Conservation (phyloP, 2,113 vertebrate genomes). For the Leptobrachium ailaonicum region DNA sequence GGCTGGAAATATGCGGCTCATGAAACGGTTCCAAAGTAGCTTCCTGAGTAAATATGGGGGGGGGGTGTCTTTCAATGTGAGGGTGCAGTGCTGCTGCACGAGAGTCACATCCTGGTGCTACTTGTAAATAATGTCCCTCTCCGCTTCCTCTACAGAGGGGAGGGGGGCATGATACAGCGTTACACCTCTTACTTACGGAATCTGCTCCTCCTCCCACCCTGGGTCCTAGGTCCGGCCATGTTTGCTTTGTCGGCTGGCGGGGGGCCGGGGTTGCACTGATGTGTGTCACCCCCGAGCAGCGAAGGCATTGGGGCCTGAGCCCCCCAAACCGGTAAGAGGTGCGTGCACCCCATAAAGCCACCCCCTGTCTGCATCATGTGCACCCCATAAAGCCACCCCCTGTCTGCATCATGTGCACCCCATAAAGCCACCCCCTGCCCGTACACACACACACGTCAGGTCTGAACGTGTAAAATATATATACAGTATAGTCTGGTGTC, state of each 20-base stretch:
- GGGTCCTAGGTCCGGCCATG: conserved; percentile 46
- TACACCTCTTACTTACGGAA: conserved; percentile 5
- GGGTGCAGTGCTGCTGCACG: no score
- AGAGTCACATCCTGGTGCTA: background rate
- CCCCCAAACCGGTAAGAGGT: no score
- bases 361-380: no score
- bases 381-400: no score
- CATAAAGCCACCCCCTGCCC: no score
- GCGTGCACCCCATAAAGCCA: no score
- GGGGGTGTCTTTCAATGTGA: background rate
- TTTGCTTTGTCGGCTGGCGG: conserved; percentile 30
- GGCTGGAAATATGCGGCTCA: background rate
- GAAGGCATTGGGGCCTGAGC: no score
- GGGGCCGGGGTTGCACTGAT: background rate
- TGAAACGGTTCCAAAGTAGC: background rate
- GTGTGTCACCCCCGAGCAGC: background rate
- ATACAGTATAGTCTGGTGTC: no score
- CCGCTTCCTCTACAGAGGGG: background rate
- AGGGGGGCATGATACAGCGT: background rate
- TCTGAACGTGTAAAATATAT: no score
- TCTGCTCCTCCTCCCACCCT: conserved; percentile 32
- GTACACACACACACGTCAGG: no score
- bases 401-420: no score
- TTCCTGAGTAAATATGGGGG: background rate
- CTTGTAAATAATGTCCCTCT: background rate